These are phyloP conservation scores for Eupithecia inturbata DNA, from an alignment of 2,888 invertebrate species.

Conservation along the genomic window DNA sequence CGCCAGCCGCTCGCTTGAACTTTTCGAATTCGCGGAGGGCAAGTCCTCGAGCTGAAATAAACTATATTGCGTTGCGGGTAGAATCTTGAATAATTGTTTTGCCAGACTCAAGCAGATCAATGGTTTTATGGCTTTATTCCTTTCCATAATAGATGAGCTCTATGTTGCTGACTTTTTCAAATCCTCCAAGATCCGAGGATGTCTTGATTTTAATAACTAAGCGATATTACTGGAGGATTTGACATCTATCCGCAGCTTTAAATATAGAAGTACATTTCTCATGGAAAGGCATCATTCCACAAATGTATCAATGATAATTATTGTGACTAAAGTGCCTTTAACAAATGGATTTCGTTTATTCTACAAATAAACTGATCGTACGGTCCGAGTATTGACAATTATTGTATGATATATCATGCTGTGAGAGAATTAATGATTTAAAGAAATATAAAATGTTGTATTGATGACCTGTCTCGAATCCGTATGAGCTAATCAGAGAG, in stretches of 20 bases:
- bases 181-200: background rate
- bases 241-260: background rate
- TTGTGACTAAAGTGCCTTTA: slow-evolving; percentile 10
- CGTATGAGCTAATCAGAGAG: background rate
- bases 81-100: background rate
- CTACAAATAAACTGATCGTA: background rate
- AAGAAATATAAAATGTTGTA: background rate
- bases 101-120: background rate
- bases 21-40: background rate
- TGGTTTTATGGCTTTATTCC: background rate
- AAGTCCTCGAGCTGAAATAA: background rate
- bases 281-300: background rate
- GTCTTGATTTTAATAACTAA: background rate
- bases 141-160: background rate
- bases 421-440: background rate
- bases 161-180: background rate
- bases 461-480: background rate
- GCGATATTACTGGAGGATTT: background rate
- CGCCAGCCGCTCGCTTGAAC: background rate
- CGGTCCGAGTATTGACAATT: background rate
- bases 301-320: background rate
- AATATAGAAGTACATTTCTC: background rate
- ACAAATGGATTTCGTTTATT: slow-evolving; percentile 4
- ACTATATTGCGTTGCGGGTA: background rate
- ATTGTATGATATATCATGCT: background rate